Percentiles rank a stretch among this genome's conserved stretches.
phyloP scores from a whole-genome alignment of 2,888 invertebrate species.

The Chloroclystis v-ata region DNA sequence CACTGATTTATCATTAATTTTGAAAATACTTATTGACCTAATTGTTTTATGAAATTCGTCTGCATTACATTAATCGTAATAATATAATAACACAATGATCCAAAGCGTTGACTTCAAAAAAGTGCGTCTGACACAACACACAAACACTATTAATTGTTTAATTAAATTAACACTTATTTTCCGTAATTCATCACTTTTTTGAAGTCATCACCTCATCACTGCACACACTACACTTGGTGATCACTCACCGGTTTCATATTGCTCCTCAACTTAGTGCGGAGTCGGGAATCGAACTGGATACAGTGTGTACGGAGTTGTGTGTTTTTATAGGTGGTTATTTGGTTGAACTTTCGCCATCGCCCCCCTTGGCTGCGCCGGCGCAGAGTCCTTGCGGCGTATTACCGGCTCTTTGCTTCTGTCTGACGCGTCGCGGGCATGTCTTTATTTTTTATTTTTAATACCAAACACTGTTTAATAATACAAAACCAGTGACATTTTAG shows the following conservation, averaged over 20 bases:
- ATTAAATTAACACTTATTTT: conserved; percentile 8
- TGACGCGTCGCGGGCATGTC: conserved; percentile 56
- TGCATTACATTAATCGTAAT: not conserved
- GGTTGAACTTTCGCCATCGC: conserved; percentile 73
- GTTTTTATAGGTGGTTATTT: conserved; percentile 77
- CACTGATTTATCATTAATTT: no score
- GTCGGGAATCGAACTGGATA: conserved; percentile 74
- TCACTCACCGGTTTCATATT: conserved; percentile 74
- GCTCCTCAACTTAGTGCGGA: conserved; percentile 69
- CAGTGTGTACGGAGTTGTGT: conserved; percentile 54
- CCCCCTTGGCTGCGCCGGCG: conserved; percentile 55
- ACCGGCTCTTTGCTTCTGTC: conserved; percentile 47
- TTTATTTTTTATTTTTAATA: not conserved
- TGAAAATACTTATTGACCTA: no score
- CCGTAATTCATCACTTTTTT: conserved; percentile 61
- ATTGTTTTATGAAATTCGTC: no score
- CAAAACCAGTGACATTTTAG: no score
- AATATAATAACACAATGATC: conserved; percentile 17
- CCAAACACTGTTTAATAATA: no score
- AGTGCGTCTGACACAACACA: conserved; percentile 44
- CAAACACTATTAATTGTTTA: no score
- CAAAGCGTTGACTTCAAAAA: conserved; percentile 67
- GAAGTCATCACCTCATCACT: conserved; percentile 64
- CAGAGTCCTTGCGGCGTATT: conserved; percentile 63
- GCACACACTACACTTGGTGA: conserved; percentile 33